A percentile compares a stretch with the other conserved stretches of the same genome.
Conservation (phyloP, 2,113 vertebrate genomes). For the Antennarius striatus region DNA sequence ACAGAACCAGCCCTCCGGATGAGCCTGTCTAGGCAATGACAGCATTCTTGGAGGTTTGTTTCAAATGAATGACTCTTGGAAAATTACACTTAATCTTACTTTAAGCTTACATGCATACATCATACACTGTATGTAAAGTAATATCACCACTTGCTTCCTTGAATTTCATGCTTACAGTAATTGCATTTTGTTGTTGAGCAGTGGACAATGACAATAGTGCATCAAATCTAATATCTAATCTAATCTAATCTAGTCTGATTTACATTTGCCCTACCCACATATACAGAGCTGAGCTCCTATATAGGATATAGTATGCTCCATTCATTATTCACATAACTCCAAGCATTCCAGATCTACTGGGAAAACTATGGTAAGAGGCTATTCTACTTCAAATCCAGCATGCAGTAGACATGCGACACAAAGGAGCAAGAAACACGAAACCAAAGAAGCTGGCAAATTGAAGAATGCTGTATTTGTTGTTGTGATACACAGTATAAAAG, state of each 20-base stretch:
- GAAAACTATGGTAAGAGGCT: slow-evolving; percentile 27
- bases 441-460: slow-evolving; percentile 9
- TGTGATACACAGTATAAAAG: slow-evolving; percentile 14
- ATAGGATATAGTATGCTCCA: slow-evolving; percentile 34
- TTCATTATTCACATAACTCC: slow-evolving; percentile 63
- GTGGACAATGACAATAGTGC: too few species aligned
- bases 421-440: slow-evolving; percentile 11
- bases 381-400: slow-evolving; percentile 11
- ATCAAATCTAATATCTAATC: too few species aligned
- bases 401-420: slow-evolving; percentile 2
- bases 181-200: too few species aligned
- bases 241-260: too few species aligned
- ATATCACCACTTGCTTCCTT: too few species aligned
- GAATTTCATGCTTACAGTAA: too few species aligned
- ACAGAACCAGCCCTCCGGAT: too few species aligned
- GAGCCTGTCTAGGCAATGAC: too few species aligned
- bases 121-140: too few species aligned
- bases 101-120: background rate
- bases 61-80: too few species aligned
- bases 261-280: slow-evolving; percentile 11
- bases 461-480: background rate
- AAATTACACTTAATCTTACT: background rate
- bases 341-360: slow-evolving; percentile 36
- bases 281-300: slow-evolving; percentile 19
- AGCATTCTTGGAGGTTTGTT: too few species aligned